Evolutionary conservation across 2,113 vertebrate species (phyloP), one percentile per base, ranked within the genome.

Genomic region (Stictonetta naevosa): DNA sequence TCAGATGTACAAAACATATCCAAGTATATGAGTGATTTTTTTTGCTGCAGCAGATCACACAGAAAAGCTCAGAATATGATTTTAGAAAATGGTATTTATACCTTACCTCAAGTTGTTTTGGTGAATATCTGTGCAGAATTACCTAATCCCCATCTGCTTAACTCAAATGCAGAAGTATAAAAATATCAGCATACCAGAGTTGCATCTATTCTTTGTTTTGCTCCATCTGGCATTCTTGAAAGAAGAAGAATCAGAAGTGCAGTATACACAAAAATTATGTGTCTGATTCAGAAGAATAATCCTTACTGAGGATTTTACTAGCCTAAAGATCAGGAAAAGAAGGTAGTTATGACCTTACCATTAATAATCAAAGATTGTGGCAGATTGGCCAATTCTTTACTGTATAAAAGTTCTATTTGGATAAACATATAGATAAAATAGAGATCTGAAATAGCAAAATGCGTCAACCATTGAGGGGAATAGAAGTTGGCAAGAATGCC

Each of bases 91-190:
- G 48, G 36, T 55, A 29, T 72, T 69, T 56, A 38, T 58, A 50
- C 21, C 66, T 91, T 76, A 36, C 55, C 56, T 88, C 25, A 52
- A 71, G 18, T 86, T 72, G 46, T 55, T 93, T 88, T 77, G 55
- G n/a, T 67, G 86, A 77, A 13, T 3, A 83, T 14, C 21, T 31
- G 5, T 66, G 50, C 55, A 90, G 63, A 90, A 73, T 95, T 95
- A 59, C 40, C 72, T 93, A 71, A 71, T 81, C 21, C 44, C 68
- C 72, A 90, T 88, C 83, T 93, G 52, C n/a, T 77, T 71, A 71
- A 73, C 60, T 88, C 59, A 66, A 69, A 71, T 33, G 9, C 79
- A 86, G n/a, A 83, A 71, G 14, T 90, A 50, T 80, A 66, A 94
- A 90, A 83, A 74, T 83, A 92, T 63, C 68, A 50, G 3, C 18